These are phyloP conservation scores for Rhinoraja longicauda DNA, from an alignment of 2,797 vertebrate genomes.

Conservation along the genomic window DNA sequence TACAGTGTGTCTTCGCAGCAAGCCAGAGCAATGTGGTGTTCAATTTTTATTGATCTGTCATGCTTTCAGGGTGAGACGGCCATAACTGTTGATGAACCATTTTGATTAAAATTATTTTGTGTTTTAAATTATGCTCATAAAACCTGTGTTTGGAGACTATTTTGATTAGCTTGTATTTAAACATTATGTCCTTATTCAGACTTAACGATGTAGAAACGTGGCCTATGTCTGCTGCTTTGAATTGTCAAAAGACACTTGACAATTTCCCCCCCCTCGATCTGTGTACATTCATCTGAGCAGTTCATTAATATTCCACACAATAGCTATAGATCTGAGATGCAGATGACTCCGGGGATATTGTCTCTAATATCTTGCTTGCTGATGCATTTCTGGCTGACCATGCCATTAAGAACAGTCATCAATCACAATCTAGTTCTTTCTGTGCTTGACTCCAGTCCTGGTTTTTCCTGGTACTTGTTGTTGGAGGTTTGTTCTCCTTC, in stretches of 20 bases:
- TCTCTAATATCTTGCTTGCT: slow-evolving; percentile 56
- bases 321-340: slow-evolving; percentile 53
- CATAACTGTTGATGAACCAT: slow-evolving; percentile 43
- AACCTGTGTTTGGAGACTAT: neutral
- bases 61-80: slow-evolving; percentile 39
- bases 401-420: slow-evolving; percentile 48
- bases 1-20: slow-evolving; percentile 58
- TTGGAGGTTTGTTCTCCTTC: slow-evolving; percentile 63
- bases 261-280: slow-evolving; percentile 42
- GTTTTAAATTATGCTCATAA: neutral
- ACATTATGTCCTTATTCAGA: neutral
- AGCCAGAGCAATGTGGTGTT: slow-evolving; percentile 52
- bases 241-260: slow-evolving; percentile 24
- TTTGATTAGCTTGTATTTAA: neutral
- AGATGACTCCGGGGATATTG: slow-evolving; percentile 54
- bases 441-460: slow-evolving; percentile 65
- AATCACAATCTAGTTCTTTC: slow-evolving; percentile 33
- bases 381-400: slow-evolving; percentile 59
- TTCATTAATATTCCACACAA: slow-evolving; percentile 57
- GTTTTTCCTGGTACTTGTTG: slow-evolving; percentile 61
- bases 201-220: too few species aligned
- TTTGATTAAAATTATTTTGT: slow-evolving; percentile 11
- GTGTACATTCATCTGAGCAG: slow-evolving; percentile 49
- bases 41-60: slow-evolving; percentile 61
- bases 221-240: neutral